Evolutionary conservation across 2,113 vertebrate species (phyloP), one percentile per base, ranked within the genome.

Genomic region (Coptodon bakossiorum): DNA sequence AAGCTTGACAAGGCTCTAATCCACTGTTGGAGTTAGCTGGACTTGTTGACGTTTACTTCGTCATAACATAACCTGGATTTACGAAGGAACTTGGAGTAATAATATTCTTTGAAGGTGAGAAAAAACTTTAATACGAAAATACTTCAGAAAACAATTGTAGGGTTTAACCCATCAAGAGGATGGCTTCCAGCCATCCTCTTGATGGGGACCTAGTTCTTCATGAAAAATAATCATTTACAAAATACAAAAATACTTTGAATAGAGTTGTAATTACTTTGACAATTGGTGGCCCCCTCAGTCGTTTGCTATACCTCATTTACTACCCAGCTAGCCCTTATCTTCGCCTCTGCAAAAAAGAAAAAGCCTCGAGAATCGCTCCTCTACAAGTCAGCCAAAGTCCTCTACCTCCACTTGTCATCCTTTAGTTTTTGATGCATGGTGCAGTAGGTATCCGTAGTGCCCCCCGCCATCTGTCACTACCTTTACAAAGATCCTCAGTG

Each of bases 381-480:
- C n/a, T 34, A 4, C 12, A 56, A 16, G 7, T 43, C 9, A 24
- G 7, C 57, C 13, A 52, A 4, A 22, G 13, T 9, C 6, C 45
- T 16, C 29, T 34, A 19, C 17, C 5, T 24, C 53, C 45, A 48
- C 81, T 83, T 84, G 54, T 81, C 83, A 50, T 80, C 86, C 85
- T 86, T 85, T 76, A 61, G 79, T 45, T 90, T 91, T 86, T 90
- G 88, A 90, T 24, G 82, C 66, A 31, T 38, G 27, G 24, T 54
- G 68, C 40, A 24, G 76, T 68, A 31, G 84, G 71, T 90, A 76
- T 24, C 43, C 27, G 6, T 81, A 50, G 82, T 61, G 24, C 71
- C 9, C 22, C 3, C 53, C 88, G 38, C 95, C 94, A 95, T 96
- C 94, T 96, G 94, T 94, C 94, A 91, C 82, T 84, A 85, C 80